Conservation (phyloP, 2,113 vertebrate species). For the Ophthalmolycus amberensis region DNA sequence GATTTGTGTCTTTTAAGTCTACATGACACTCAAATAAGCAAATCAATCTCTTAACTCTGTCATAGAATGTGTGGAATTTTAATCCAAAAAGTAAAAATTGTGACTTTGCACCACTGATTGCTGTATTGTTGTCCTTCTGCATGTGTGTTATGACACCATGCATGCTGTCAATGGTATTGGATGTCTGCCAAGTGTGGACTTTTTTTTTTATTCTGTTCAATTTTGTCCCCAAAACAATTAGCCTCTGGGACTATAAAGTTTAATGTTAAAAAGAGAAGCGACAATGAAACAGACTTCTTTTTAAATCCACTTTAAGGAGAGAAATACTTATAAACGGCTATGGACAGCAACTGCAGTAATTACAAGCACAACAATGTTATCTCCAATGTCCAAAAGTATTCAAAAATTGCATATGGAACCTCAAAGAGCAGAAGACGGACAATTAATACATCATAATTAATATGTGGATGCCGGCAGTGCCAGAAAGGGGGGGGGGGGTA, state of each 20-base stretch:
- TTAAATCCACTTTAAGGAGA: conserved; percentile 56
- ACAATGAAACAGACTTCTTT: conserved; percentile 19
- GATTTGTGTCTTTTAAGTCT: neutral
- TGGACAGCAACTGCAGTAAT: conserved; percentile 46
- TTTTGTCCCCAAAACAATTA: neutral
- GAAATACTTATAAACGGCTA: conserved; percentile 51
- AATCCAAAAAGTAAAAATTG: neutral
- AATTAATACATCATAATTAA: conserved; percentile 29
- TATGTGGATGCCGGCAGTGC: conserved; percentile 1
- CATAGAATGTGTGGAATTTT: neutral
- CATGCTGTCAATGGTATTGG: neutral
- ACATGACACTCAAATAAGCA: neutral
- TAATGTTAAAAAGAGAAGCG: neutral
- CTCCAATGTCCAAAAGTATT: conserved; percentile 7
- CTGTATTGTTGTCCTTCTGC: neutral
- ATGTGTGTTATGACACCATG: neutral
- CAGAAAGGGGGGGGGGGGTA: neutral
- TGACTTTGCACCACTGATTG: neutral
- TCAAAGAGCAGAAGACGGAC: conserved; percentile 18
- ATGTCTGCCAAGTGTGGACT: neutral
- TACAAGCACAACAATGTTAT: conserved; percentile 41
- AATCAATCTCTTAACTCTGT: too few species aligned
- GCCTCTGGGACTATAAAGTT: neutral
- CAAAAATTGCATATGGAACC: conserved; percentile 56
- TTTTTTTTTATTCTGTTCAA: neutral